Conservation (phyloP, 2,888 invertebrate species). For the Apocheima hispidaria region DNA sequence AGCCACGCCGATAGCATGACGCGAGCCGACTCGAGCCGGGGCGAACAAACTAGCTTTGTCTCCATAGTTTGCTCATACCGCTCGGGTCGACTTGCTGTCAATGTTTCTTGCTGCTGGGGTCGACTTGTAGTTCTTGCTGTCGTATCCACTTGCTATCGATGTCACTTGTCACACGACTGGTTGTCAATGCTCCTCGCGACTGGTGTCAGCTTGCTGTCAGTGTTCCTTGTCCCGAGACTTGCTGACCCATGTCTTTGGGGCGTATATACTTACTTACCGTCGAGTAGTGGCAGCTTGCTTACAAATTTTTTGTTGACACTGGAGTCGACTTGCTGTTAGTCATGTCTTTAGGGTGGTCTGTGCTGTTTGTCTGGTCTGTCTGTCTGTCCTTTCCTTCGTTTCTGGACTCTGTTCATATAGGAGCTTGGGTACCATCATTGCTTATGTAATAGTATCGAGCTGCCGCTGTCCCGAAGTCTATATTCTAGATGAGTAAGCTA, state of each 20-base stretch:
- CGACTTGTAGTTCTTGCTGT: background rate
- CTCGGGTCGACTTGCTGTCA: constrained; percentile 80
- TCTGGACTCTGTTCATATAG: background rate
- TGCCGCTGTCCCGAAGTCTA: no score
- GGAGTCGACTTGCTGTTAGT: background rate
- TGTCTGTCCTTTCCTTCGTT: no score
- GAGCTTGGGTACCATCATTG: no score
- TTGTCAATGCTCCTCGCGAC: background rate
- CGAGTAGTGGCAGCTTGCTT: background rate
- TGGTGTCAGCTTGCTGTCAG: background rate
- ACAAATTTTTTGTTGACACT: background rate
- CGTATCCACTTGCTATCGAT: background rate
- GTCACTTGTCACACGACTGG: background rate
- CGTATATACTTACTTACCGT: no score
- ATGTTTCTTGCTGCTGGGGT: constrained; percentile 40
- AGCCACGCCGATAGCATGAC: constrained; percentile 56
- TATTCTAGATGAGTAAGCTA: no score
- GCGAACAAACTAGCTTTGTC: constrained; percentile 83
- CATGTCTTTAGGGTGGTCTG: background rate
- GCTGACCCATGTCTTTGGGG: no score
- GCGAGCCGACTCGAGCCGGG: constrained; percentile 84
- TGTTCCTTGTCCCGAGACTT: background rate
- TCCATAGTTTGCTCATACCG: constrained; percentile 84
- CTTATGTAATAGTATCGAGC: no score
- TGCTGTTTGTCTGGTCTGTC: no score